Conservation (phyloP, 1,140 invertebrate species). For the Solenopsis invicta region DNA sequence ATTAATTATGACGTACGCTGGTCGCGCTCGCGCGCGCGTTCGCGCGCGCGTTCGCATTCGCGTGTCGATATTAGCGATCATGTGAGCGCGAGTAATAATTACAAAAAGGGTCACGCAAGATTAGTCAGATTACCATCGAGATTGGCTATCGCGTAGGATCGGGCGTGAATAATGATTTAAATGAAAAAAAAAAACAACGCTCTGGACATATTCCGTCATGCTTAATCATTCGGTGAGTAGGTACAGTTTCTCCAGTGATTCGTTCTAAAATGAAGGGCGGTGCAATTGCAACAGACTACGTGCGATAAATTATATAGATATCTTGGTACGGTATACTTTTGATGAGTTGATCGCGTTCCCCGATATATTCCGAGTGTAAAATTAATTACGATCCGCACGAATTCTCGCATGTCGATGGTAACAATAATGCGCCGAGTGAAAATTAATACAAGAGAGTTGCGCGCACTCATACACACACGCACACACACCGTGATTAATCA, state of each 20-base stretch:
- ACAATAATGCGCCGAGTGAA: background rate
- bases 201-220: background rate
- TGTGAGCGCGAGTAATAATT: slow-evolving; percentile 43
- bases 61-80: slow-evolving; percentile 48
- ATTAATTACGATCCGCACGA: slow-evolving; percentile 66
- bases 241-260: background rate
- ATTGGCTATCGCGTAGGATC: slow-evolving; percentile 12
- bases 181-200: slow-evolving; percentile 2
- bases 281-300: background rate
- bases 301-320: slow-evolving; percentile 2
- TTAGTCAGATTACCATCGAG: slow-evolving; percentile 41
- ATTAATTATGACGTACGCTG: slow-evolving; percentile 49
- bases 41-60: background rate
- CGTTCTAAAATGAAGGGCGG: background rate
- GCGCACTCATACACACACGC: too few species aligned
- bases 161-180: slow-evolving; percentile 28
- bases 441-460: slow-evolving; percentile 43
- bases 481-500: slow-evolving; percentile 42
- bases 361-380: slow-evolving; percentile 23
- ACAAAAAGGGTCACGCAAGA: slow-evolving; percentile 51
- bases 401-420: slow-evolving; percentile 61
- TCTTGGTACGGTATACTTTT: background rate
- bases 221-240: background rate
- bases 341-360: slow-evolving; percentile 48
- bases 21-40: background rate